Evolutionary conservation across 2,797 vertebrate species (phyloP), one percentile per base, ranked within the genome.

Genomic region (Gymnodraco acuticeps): DNA sequence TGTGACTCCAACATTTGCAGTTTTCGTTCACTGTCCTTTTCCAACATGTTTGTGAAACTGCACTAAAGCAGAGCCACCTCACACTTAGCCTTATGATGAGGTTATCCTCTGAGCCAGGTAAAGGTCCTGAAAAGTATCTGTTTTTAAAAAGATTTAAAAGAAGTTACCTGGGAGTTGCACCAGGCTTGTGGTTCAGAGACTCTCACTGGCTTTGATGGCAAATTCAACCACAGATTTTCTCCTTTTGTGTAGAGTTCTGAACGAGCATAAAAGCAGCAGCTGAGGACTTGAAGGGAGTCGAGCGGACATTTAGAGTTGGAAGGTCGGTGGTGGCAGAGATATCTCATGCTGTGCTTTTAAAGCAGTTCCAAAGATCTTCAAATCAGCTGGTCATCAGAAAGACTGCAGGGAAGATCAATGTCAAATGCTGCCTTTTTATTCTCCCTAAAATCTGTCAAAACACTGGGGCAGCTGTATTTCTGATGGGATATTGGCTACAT

Each of bases 261-360:
- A 27, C 1, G 1, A 41, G 50, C 5, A 14, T 50, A 48, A 61
- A 66, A 53, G 58, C 66, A 41, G 59, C 23, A 7, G 63, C 20
- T 2, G 2, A 33, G 50, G 45, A 68, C 58, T 53, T 54, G 3
- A 6, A 27, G 27, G 59, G 61, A 38, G 53, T 48, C 10, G 23
- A 12, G 55, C 54, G 60, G 19, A n/a, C n/a, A 53, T 33, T 23
- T 23, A 73, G 70, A 59, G 48, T 80, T 75, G 45, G 48, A 73
- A 75, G 67, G 67, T 69, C 70, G 66, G 58, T 42, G 31, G 14
- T 71, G 42, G 59, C 11, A 20, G 55, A 10, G 48, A 38, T 16
- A 1, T 45, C 43, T 31, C 46, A 16, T 3, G 47, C 58, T 54
- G 52, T 14, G n/a, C 15, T 19, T 53, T 52, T 55, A 75, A 53